Conservation (phyloP, 2,113 vertebrate genomes). For the Phylloscopus trochiloides region DNA sequence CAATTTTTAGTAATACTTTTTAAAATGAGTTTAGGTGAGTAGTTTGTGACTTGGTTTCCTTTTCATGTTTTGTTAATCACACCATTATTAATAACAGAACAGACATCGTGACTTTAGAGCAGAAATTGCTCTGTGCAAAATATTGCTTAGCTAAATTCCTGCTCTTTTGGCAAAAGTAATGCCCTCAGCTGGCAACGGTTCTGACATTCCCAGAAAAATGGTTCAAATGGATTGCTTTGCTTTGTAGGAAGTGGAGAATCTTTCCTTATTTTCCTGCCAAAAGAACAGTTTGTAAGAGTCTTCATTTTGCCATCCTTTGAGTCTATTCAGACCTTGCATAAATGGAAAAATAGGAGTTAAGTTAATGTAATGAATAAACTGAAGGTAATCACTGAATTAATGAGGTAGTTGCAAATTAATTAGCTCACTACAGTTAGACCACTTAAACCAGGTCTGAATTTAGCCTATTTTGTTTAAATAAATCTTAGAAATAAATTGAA, state of each 20-base stretch:
- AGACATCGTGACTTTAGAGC: background rate
- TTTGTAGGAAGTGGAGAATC: background rate
- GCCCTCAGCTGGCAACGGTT: background rate
- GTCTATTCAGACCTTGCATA: background rate
- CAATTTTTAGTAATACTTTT: background rate
- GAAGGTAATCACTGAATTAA: conserved; percentile 46
- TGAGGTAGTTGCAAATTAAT: conserved; percentile 23
- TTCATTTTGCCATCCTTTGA: background rate
- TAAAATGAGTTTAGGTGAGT: rapidly evolving
- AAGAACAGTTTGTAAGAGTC: background rate
- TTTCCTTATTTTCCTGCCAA: background rate
- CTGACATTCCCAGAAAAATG: background rate
- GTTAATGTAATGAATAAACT: conserved; percentile 40
- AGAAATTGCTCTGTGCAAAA: background rate
- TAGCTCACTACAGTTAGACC: background rate
- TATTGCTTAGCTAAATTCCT: background rate
- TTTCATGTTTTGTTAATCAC: background rate
- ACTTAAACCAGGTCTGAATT: background rate
- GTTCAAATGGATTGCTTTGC: background rate
- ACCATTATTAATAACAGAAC: background rate
- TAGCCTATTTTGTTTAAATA: background rate
- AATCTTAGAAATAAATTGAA: background rate
- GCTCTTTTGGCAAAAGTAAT: background rate
- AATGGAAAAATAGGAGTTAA: conserved; percentile 8
- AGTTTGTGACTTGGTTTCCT: background rate